phyloP scores from a whole-genome alignment of 2,113 vertebrate genomes.

The Thryonomys swinderianus region DNA sequence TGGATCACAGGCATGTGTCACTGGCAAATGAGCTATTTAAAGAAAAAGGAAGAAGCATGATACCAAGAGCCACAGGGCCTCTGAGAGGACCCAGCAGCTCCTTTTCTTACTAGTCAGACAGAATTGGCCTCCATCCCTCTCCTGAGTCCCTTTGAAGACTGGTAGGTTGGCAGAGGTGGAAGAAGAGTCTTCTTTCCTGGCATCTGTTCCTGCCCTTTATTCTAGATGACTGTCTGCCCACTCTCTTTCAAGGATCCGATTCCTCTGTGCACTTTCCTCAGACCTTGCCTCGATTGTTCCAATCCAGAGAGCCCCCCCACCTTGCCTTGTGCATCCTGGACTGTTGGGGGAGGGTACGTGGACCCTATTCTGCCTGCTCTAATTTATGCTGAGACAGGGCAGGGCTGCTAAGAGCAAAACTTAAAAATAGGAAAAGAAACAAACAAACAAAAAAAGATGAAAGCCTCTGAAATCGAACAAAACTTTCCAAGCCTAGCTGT shows the following conservation, averaged over 20 bases:
- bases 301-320: background rate
- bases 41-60: background rate
- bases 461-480: constrained; percentile 50
- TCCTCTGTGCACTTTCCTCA: constrained; percentile 22
- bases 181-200: constrained; percentile 2
- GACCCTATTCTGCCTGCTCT: background rate
- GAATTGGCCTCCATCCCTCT: background rate
- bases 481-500: constrained; percentile 9
- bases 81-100: constrained; percentile 18
- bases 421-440: background rate
- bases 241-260: constrained; percentile 52
- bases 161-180: background rate
- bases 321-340: background rate
- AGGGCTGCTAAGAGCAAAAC: background rate
- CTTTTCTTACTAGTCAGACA: background rate
- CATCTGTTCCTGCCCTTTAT: background rate
- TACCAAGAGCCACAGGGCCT: background rate
- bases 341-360: background rate
- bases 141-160: background rate
- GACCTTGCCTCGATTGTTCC: constrained; percentile 7
- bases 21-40: background rate
- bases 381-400: background rate
- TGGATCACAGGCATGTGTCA: background rate
- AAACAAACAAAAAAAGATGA: background rate
- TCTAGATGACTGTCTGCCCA: background rate